These are phyloP conservation scores for Opisthocomus hoazin DNA, from an alignment of 2,113 vertebrate genomes.

Conservation along the genomic window DNA sequence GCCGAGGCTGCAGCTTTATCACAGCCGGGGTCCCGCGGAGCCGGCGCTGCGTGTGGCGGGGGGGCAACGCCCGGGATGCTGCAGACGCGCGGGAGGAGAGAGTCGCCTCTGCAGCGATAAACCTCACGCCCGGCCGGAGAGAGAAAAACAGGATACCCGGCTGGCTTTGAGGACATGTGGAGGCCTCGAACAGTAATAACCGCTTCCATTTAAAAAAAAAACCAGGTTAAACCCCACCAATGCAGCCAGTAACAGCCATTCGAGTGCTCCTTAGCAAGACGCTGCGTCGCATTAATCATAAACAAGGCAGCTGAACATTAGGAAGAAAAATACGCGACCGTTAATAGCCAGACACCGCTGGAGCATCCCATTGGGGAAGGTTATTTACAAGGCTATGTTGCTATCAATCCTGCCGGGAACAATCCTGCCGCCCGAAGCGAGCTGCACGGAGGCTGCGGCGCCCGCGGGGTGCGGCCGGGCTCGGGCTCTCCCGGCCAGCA, in stretches of 20 bases:
- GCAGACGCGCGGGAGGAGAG: rapidly evolving
- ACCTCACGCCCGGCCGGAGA: rapidly evolving
- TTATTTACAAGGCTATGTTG: background rate
- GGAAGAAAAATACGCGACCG: background rate
- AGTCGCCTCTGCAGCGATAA: background rate
- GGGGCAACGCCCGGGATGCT: background rate
- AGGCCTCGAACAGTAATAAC: background rate
- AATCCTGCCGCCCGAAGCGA: background rate
- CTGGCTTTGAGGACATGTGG: background rate
- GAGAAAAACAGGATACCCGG: background rate
- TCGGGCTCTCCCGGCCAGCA: background rate
- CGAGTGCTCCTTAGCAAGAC: background rate
- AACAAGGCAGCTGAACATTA: background rate
- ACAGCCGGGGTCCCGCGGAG: background rate
- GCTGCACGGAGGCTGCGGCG: background rate
- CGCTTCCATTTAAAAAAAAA: background rate
- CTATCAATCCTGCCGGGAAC: background rate
- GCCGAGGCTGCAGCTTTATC: background rate
- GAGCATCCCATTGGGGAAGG: background rate
- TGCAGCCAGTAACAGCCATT: background rate
- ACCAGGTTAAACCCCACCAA: background rate
- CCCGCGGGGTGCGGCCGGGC: rapidly evolving
- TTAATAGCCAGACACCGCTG: constrained; percentile 1
- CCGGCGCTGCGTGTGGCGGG: rapidly evolving
- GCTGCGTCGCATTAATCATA: background rate